These are phyloP conservation scores for Chrysomallon squamiferum DNA, from an alignment of 1,140 invertebrate genomes.

Conservation along the genomic window DNA sequence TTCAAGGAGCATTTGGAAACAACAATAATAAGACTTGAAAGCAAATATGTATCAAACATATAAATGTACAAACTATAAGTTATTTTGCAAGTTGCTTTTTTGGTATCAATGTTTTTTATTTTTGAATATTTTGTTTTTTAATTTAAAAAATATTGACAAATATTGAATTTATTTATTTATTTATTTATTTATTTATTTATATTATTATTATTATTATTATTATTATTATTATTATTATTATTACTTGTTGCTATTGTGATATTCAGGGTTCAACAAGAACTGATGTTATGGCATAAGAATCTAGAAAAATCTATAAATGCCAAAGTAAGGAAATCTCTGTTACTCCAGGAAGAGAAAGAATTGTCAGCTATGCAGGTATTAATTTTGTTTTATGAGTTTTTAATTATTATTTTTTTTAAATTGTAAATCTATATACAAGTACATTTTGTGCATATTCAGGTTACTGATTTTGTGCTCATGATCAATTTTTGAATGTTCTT, in stretches of 20 bases:
- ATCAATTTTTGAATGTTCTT: not conserved
- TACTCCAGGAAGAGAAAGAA: slow-evolving; percentile 2
- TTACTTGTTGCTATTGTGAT: not conserved
- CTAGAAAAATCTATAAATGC: not conserved
- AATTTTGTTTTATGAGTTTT: not conserved
- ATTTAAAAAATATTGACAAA: no score
- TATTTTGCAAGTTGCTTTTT: no score
- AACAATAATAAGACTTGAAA: no score
- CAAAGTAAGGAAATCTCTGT: not conserved
- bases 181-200: no score
- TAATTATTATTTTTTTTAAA: not conserved
- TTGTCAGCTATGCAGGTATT: not conserved
- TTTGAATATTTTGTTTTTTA: no score
- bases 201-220: no score
- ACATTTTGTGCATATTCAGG: not conserved
- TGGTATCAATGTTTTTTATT: no score
- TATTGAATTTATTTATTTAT: no score
- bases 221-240: no score
- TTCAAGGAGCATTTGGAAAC: no score
- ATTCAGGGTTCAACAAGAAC: not conserved
- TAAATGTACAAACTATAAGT: no score
- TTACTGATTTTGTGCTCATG: not conserved
- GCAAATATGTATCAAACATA: no score
- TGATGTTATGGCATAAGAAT: not conserved
- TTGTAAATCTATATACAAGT: not conserved